phyloP scores from a whole-genome alignment of 1,140 invertebrate genomes.

The Ceratina australensis region DNA sequence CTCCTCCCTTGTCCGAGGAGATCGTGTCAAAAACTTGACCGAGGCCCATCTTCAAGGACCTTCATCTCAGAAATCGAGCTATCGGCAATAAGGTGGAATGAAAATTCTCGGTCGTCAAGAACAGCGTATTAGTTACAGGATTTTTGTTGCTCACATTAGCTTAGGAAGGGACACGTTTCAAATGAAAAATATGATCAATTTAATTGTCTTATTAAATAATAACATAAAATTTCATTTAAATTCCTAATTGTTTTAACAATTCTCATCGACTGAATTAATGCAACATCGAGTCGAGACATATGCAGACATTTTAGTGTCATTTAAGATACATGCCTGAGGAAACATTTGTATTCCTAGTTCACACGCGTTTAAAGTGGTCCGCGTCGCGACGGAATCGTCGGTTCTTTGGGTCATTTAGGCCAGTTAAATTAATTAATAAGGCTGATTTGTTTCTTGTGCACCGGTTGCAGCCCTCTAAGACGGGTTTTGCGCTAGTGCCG shows the following conservation, averaged over 20 bases:
- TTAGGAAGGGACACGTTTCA: too few relatives aligned
- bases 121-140: too few relatives aligned
- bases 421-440: slow-evolving; percentile 63
- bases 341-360: background rate
- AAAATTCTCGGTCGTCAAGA: background rate
- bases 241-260: too few relatives aligned
- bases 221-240: too few relatives aligned
- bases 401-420: slow-evolving; percentile 40
- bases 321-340: background rate
- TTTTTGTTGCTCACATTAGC: too few relatives aligned
- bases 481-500: slow-evolving; percentile 45
- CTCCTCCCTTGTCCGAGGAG: slow-evolving; percentile 2
- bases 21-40: slow-evolving; percentile 31
- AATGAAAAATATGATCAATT: too few relatives aligned
- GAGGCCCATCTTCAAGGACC: background rate
- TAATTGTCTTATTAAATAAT: too few relatives aligned
- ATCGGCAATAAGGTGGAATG: background rate
- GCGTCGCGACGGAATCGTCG: background rate
- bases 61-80: background rate
- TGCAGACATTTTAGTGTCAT: too few relatives aligned
- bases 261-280: too few relatives aligned
- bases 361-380: slow-evolving; percentile 12
- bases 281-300: too few relatives aligned
- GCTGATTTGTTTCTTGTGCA: slow-evolving; percentile 47
- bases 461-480: background rate